These are phyloP conservation scores for Diorhabda elongata DNA, from an alignment of 1,140 invertebrate genomes.

Conservation along the genomic window DNA sequence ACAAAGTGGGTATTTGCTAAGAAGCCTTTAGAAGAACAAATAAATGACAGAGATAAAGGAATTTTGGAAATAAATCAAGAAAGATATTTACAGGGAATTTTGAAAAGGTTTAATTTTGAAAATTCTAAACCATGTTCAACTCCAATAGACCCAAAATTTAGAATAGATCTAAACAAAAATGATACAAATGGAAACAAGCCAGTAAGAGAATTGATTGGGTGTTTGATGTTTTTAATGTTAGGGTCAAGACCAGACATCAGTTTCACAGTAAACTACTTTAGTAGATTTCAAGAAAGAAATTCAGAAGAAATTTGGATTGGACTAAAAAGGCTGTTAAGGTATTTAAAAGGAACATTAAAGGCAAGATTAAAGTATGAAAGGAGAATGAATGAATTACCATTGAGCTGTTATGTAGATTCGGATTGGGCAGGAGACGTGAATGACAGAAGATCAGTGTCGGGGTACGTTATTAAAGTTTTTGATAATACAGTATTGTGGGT, in stretches of 20 bases:
- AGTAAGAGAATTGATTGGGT: constrained; percentile 7
- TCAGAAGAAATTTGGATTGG: neutral
- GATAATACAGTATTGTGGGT: too few species aligned
- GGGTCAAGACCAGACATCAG: neutral
- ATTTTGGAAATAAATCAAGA: constrained; percentile 8
- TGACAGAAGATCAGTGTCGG: too few species aligned
- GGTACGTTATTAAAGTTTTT: too few species aligned
- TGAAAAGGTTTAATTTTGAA: constrained; percentile 9
- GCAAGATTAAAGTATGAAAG: too few species aligned
- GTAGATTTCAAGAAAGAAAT: neutral
- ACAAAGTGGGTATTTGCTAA: constrained; percentile 44
- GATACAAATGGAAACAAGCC: neutral
- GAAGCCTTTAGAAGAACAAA: constrained; percentile 29
- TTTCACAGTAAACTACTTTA: neutral
- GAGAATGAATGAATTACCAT: too few species aligned
- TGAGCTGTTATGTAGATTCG: too few species aligned
- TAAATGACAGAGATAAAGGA: constrained; percentile 21
- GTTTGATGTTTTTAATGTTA: constrained; percentile 13
- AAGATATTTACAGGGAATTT: neutral
- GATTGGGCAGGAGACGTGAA: too few species aligned
- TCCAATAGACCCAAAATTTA: constrained; percentile 6
- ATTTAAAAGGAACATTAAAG: too few species aligned
- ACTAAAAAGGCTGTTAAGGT: too few species aligned
- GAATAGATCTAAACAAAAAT: constrained; percentile 1
- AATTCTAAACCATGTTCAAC: neutral